These are phyloP conservation scores for Agrochola lychnidis DNA, from an alignment of 2,888 invertebrate species.

Conservation along the genomic window DNA sequence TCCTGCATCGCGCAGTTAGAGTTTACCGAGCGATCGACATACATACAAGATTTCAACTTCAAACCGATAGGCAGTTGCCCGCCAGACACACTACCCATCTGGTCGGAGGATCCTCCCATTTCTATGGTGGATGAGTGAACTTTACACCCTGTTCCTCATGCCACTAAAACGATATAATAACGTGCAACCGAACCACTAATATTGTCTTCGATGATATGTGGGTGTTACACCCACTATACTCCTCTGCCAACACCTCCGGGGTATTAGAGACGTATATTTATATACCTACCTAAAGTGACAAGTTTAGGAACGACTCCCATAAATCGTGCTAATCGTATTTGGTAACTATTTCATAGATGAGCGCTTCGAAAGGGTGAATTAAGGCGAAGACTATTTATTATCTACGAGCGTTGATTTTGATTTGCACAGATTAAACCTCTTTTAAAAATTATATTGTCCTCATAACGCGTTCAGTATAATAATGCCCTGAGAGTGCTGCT, in stretches of 20 bases:
- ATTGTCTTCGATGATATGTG: not conserved
- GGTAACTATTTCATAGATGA: constrained; percentile 48
- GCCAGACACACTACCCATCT: too few species aligned
- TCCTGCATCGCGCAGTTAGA: too few species aligned
- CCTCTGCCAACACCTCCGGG: not conserved
- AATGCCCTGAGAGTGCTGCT: too few species aligned
- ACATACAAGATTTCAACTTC: too few species aligned
- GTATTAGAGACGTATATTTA: not conserved
- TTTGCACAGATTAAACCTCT: not conserved
- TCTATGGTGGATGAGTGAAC: too few species aligned
- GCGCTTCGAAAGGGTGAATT: constrained; percentile 12
- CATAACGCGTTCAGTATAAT: not conserved
- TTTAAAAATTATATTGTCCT: not conserved
- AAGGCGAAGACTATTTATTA: not conserved
- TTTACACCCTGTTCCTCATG: too few species aligned
- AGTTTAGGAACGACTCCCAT: constrained; percentile 28
- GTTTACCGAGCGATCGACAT: too few species aligned
- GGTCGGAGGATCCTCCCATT: too few species aligned
- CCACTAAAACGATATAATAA: too few species aligned
- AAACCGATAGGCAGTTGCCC: too few species aligned
- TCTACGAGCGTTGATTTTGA: not conserved
- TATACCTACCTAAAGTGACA: not conserved
- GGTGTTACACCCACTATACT: not conserved
- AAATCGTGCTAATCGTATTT: constrained; percentile 43
- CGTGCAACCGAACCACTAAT: not conserved